Conservation (phyloP, 2,888 invertebrate genomes). For the Adineta ricciae region DNA sequence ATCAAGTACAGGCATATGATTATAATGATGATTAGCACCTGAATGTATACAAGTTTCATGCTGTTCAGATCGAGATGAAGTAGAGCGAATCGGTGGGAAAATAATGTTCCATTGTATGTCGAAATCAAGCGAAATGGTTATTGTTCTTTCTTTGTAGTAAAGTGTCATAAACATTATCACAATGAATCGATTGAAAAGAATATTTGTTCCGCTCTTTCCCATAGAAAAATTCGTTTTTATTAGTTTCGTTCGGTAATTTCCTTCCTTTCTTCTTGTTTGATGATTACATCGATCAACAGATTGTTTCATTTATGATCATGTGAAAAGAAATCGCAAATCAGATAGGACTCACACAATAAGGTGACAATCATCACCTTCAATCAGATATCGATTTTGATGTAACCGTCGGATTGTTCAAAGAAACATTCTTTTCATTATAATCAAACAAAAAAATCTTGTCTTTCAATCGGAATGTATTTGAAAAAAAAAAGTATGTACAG, state of each 20-base stretch:
- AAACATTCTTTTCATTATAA: not conserved
- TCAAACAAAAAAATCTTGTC: not conserved
- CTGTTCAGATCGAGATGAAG: not conserved
- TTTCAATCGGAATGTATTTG: not conserved
- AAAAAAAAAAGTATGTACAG: not conserved
- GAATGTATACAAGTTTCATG: constrained; percentile 9
- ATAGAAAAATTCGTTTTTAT: not conserved
- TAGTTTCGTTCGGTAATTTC: not conserved
- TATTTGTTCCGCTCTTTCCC: not conserved
- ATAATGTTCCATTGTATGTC: not conserved
- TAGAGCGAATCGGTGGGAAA: constrained; percentile 3
- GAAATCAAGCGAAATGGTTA: constrained; percentile 12
- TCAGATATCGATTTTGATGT: not conserved
- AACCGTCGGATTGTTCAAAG: not conserved
- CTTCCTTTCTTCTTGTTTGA: not conserved
- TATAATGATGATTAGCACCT: not conserved
- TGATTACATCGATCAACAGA: not conserved
- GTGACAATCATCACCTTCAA: constrained; percentile 3
- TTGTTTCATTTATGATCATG: not conserved
- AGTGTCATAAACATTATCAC: constrained; percentile 13
- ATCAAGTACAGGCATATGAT: not conserved
- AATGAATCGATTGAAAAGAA: not conserved
- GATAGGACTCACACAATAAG: not conserved
- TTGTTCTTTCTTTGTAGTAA: constrained; percentile 2
- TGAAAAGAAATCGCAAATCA: not conserved